Conservation (phyloP, 2,888 invertebrate species). For the Hartigia nigra region DNA sequence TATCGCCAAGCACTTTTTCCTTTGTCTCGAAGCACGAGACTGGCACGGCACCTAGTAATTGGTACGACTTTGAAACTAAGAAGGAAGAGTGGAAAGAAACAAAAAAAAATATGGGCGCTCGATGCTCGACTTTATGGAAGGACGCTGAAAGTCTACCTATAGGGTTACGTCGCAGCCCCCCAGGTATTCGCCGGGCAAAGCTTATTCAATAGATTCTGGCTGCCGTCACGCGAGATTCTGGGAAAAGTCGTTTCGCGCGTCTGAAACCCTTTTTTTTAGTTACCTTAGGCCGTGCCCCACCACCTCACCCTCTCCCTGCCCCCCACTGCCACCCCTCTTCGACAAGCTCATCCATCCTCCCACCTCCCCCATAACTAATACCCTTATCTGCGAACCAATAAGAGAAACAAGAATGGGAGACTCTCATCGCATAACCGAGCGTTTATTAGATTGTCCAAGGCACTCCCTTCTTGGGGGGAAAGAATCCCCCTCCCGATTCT, state of each 20-base stretch:
- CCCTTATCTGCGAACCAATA: neutral
- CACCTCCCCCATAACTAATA: too few species aligned
- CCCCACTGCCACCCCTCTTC: too few species aligned
- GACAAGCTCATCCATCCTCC: too few species aligned
- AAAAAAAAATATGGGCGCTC: neutral
- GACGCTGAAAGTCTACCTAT: neutral
- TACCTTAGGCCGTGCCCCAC: slow-evolving; percentile 8
- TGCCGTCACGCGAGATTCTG: slow-evolving; percentile 64
- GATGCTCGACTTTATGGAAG: neutral
- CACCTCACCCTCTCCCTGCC: too few species aligned
- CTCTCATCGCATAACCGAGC: slow-evolving; percentile 52
- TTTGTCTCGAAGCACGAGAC: neutral
- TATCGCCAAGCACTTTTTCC: neutral
- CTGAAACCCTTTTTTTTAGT: slow-evolving; percentile 42
- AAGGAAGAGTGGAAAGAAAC: too few species aligned
- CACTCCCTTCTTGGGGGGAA: slow-evolving; percentile 42
- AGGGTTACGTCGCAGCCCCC: slow-evolving; percentile 1
- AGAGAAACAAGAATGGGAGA: neutral
- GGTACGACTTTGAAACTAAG: neutral
- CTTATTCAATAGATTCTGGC: slow-evolving; percentile 57
- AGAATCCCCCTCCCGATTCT: neutral
- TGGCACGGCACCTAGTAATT: neutral
- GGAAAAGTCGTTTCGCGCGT: slow-evolving; percentile 63
- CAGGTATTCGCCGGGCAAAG: slow-evolving; percentile 13
- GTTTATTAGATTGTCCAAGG: slow-evolving; percentile 64